A percentile compares a stretch with the other conserved stretches of the same genome.
phyloP scores from a whole-genome alignment of 2,888 invertebrate species.

The Campopleginae sp. region DNA sequence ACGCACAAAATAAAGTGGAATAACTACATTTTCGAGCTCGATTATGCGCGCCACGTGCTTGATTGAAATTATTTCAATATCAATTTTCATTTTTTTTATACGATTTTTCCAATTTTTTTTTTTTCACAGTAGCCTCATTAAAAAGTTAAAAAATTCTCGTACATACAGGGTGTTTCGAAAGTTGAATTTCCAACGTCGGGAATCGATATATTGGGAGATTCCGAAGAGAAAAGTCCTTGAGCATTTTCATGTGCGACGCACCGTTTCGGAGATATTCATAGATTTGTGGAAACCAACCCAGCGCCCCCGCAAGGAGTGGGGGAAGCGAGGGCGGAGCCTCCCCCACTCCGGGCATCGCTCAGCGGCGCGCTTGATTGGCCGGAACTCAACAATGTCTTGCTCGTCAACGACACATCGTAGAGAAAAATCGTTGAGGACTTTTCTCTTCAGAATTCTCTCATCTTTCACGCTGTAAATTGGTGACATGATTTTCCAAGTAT shows the following conservation, averaged over 20 bases:
- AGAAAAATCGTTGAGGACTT: background rate
- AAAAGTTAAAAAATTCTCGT: no score
- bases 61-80: background rate
- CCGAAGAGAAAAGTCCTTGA: background rate
- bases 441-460: background rate
- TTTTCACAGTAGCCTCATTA: background rate
- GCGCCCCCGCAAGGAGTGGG: background rate
- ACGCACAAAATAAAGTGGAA: background rate
- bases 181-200: background rate
- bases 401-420: background rate
- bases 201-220: background rate
- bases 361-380: background rate
- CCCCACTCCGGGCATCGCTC: background rate
- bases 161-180: background rate
- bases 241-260: background rate
- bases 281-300: background rate
- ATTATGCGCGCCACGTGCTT: conserved; percentile 3
- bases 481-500: background rate
- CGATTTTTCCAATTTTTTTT: background rate
- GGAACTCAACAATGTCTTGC: background rate
- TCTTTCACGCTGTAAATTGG: background rate
- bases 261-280: background rate
- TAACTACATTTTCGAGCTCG: conserved; percentile 2
- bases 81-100: background rate
- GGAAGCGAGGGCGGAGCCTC: background rate